A percentile compares a stretch with the other conserved stretches of the same genome.
Evolutionary conservation across 1,140 invertebrate genomes (phyloP).

Genomic region (Heliconius nattereri): DNA sequence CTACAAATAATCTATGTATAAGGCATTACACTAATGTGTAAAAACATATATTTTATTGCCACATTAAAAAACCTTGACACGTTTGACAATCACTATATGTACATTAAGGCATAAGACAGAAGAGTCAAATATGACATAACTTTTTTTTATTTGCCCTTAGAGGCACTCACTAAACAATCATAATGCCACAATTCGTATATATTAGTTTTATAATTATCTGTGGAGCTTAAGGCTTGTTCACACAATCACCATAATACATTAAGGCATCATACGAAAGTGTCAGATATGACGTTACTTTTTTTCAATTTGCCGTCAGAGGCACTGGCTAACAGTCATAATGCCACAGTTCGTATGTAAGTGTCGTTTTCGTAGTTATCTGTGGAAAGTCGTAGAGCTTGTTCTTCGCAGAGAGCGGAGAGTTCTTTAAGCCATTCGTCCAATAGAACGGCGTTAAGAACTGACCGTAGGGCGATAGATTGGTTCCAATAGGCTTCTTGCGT

Average conservation of each 20-base stretch:
- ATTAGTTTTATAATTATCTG: conserved; percentile 61
- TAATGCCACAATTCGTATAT: conserved; percentile 64
- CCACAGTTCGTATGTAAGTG: conserved; percentile 57
- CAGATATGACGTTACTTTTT: conserved; percentile 43
- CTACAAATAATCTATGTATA: not conserved
- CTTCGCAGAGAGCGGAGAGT: conserved; percentile 93
- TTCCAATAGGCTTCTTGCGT: conserved; percentile 75
- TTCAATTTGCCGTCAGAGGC: conserved; percentile 51
- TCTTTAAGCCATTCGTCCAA: conserved; percentile 97
- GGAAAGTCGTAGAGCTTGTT: conserved; percentile 86
- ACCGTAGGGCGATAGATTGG: conserved; percentile 66
- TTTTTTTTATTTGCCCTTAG: not conserved
- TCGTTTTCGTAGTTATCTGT: conserved; percentile 63
- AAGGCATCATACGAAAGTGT: conserved; percentile 36
- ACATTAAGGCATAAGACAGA: conserved; percentile 30
- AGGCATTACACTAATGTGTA: not conserved
- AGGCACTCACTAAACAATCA: conserved; percentile 64
- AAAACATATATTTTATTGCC: conserved; percentile 9
- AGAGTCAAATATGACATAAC: conserved; percentile 31
- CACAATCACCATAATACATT: not conserved
- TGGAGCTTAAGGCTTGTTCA: conserved; percentile 38
- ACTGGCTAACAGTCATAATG: conserved; percentile 71
- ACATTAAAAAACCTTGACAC: conserved; percentile 2
- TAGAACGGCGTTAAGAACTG: conserved; percentile 87
- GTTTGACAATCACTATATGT: conserved; percentile 13